Base-by-base conservation (phyloP, 2,888 invertebrate genomes). In the Odontomyia ornata region DNA sequence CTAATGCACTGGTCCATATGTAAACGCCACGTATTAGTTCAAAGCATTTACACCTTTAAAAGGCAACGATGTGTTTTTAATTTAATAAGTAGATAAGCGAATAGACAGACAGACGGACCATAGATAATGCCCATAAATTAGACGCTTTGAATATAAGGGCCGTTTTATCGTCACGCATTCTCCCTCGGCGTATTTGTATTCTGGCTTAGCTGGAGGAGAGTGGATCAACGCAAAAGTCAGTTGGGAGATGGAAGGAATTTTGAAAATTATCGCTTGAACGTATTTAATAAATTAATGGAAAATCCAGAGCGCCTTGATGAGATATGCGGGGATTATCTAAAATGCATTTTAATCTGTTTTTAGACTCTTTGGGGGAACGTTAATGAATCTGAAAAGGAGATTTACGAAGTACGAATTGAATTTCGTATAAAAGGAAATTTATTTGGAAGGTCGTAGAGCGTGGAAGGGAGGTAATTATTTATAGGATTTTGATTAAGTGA, bases 81-180 rank as follows among this genome's bases (percentile, higher is more conserved):
- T 28, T 64, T 64, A 27, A 64, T 64, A 30, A 64, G 28, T 27
- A 64, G 64, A 64, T 64, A 64, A 64, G 64, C 64, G 27, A 15
- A 64, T 64, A 64, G 28, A 64, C 30, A 18, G 64, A 18, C 64
- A 52, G 52, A 9, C 52, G 52, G 15, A 36, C 36, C 36, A 36
- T 36, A 36, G 60, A 64, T 64, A 28, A 64, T 60, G 64, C 2
- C 64, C 30, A 64, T 64, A 64, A 64, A 64, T 64, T 64, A 64
- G 30, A 64, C 11, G 25, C 23, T n/a, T 60, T 30, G 2, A 3
- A 11, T 9, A 5, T 27, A 28, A 30, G 21, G 28, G 30, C 64
- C 9, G 9, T 64, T 15, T 27, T 28, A 64, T 64, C 64, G 28
- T 1, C n/a, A n/a, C 23, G 21, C 21, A 23, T 60, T 25, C 60